Base-by-base conservation (phyloP, 2,888 invertebrate species). In the Trimorus sp. region DNA sequence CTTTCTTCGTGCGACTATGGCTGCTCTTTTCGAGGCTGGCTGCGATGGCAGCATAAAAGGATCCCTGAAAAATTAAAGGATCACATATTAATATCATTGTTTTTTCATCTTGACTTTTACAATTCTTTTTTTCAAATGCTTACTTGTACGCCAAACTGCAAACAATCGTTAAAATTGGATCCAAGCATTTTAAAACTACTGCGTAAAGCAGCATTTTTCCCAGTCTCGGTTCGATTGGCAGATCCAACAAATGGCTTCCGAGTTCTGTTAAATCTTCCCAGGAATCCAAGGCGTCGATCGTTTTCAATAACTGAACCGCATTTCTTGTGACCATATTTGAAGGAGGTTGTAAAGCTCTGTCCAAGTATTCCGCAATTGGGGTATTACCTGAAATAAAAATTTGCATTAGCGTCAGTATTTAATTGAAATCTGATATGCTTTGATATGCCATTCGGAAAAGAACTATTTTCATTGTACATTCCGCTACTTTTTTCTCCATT, bases 181-280 rank as follows among this genome's bases (percentile, higher is more conserved):
- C 98, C 45, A 98, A 92, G 91, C 99, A 99, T 90, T 97, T 97
- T 85, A 98, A 94, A 3, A 98, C 96, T 51, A 98, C 95, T 0
- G 97, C 95, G 90, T 97, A 98, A 0, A 99, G 92, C 79, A 99
- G 92, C 95, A 98, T 97, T 92, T 99, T 98, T 5, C 97, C 98
- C 58, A 98, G 92, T 85, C 96, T 95, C 0, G 99, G 98, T 87
- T 98, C 98, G 0, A 99, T 94, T 0, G 98, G 97, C 59, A 99
- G 92, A 89, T 98, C 97, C n/a, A 98, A 93, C 65, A 99, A 92
- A 89, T 98, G 97, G 80, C 95, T 95, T 0, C 98, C 99, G 69
- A 99, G 93, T 86, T 96, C 95, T 0, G 98, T 98, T 68, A 99
- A 93, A 86, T 96, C 96, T 91, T 98, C 98, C 93, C 95, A 95